Evolutionary conservation across 2,113 vertebrate species (phyloP).

Genomic region (Abramis brama): DNA sequence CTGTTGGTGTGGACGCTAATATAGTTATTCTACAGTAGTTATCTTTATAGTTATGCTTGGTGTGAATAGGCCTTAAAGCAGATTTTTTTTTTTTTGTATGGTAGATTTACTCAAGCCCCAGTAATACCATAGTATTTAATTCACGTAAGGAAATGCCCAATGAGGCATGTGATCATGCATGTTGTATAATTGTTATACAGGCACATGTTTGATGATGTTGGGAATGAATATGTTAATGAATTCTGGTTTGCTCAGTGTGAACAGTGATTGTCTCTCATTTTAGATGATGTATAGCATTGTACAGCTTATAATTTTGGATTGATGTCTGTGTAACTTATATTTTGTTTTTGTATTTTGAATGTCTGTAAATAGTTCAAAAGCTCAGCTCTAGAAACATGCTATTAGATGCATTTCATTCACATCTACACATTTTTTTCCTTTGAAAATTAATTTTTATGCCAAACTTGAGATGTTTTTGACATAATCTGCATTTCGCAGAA

Average conservation of each 20-base stretch:
- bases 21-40: too few species aligned
- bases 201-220: background rate
- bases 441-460: conserved; percentile 19
- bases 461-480: conserved; percentile 61
- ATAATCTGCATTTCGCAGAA: conserved; percentile 81
- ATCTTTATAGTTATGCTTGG: too few species aligned
- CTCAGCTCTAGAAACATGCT: background rate
- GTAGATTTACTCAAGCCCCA: background rate
- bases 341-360: conserved; percentile 73
- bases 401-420: background rate
- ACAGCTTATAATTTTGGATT: conserved; percentile 56
- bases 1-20: too few species aligned
- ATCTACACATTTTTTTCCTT: conserved; percentile 21
- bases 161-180: conserved; percentile 7
- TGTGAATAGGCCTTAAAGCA: too few species aligned
- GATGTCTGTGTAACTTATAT: conserved; percentile 72
- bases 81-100: background rate
- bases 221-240: background rate
- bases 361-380: conserved; percentile 31
- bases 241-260: conserved; percentile 19
- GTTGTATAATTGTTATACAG: background rate
- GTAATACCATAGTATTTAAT: background rate
- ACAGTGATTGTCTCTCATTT: conserved; percentile 17
- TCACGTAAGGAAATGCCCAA: background rate
- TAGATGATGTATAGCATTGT: conserved; percentile 53